Base-by-base conservation (phyloP, 2,888 invertebrate genomes). In the Leptothorax acervorum region DNA sequence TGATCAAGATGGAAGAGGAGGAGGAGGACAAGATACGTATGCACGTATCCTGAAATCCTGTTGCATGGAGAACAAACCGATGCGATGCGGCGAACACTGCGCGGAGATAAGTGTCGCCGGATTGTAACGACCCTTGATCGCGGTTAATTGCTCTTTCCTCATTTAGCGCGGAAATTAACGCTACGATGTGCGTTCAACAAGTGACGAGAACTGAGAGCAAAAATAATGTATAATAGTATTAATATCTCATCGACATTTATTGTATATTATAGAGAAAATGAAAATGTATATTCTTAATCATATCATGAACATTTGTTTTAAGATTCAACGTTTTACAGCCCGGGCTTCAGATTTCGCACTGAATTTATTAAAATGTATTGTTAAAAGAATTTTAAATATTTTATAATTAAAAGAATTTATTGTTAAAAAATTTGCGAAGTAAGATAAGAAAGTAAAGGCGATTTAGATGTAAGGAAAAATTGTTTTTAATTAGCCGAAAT, bases 111-210 rank as follows among this genome's bases (percentile, higher is more conserved):
- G 65, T 39, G 66, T 53, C 66, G 66, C 75, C 65, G 28, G 76
- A 83, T 66, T 68, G 75, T 78, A 28, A 60, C 65, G 66, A 83
- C 75, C 23, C 57, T 76, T 55, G 55, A 75, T 66, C 57, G 76
- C 42, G 60, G n/a, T 35, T 75, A 53, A 66, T 63, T 70, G 70
- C 60, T 62, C 78, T 78, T 68, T 68, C 39, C 65, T 55, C 82
- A n/a, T 78, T 55, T 68, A 31, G 31, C 57, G 57, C 55, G 68
- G 31, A 68, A 57, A 78, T 66, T 57, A 78, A 45, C 55, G 78
- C 55, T 18, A 3, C 57, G n/a, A 78, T 23, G 45, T 45, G 31
- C 9, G 23, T 55, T 66, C 51, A 68, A 68, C 63, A 57, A 57
- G 39, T 68, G 45, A 78, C 66, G 35, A 57, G 42, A 45, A 23